phyloP scores from a whole-genome alignment of 2,888 invertebrate genomes.

The Blera fallax region DNA sequence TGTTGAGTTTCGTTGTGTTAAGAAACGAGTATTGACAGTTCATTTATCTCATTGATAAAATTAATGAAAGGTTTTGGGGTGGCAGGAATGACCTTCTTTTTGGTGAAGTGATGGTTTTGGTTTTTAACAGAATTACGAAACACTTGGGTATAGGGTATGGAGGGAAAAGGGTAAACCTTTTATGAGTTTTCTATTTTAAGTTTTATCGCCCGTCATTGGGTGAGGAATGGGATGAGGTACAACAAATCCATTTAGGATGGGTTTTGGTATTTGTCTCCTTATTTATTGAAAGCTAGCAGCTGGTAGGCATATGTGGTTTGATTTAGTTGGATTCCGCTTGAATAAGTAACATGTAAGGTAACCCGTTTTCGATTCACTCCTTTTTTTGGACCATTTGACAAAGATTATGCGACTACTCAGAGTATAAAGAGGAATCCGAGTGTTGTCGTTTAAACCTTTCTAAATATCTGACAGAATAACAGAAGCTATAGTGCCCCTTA shows the following conservation, averaged over 20 bases:
- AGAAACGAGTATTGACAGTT: slow-evolving; percentile 32
- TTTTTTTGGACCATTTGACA: too few relatives aligned
- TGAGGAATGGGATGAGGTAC: not conserved
- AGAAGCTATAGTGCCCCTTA: too few relatives aligned
- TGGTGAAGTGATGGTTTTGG: not conserved
- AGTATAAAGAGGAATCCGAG: too few relatives aligned
- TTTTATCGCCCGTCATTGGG: not conserved
- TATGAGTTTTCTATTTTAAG: not conserved
- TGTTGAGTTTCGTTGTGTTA: not conserved
- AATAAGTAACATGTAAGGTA: too few relatives aligned
- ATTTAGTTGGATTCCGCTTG: not conserved
- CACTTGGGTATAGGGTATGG: not conserved
- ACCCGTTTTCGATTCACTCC: too few relatives aligned
- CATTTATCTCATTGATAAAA: slow-evolving; percentile 47
- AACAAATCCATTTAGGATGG: not conserved
- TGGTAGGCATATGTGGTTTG: not conserved
- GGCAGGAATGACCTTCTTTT: not conserved
- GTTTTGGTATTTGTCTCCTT: not conserved
- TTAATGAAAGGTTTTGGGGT: slow-evolving; percentile 6
- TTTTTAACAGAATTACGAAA: not conserved
- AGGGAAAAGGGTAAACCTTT: not conserved
- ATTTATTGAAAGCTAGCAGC: not conserved
- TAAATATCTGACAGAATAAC: too few relatives aligned
- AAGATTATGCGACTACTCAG: too few relatives aligned
- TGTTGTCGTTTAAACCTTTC: too few relatives aligned